Evolutionary conservation across 2,888 invertebrate genomes (phyloP), one percentile per base, ranked within the genome.

Genomic region (Apamea monoglypha): DNA sequence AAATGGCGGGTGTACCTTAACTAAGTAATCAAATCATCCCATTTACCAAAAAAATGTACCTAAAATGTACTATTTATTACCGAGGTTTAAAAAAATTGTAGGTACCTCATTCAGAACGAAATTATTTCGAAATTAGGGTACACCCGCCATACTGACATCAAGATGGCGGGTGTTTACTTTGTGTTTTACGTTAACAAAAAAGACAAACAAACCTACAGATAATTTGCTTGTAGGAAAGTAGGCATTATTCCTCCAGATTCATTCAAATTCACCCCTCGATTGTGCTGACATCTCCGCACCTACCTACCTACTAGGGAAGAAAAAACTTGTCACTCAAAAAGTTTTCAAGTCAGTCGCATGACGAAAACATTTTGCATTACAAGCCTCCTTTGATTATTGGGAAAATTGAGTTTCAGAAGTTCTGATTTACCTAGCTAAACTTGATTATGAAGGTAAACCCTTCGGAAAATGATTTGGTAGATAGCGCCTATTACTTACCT

Each of bases 311-410:
- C 10, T 21, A 56, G 66, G 69, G 75, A 77, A 61, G 59, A 82
- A 88, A 83, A 88, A 91, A 91, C 91, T 91, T 91, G 78, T 87
- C 91, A 90, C 90, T 90, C 88, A 81, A 88, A 88, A 86, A 81
- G 86, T 89, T 89, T 87, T 75, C 67, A 80, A 88, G 81, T 83
- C 74, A 82, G 76, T 67, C 76, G 81, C 74, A 87, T 76, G 82
- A 83, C 83, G 72, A 88, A 84, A 88, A 84, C 85, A 90, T 88
- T 91, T 91, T 91, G 87, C 89, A 91, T 91, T 76, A 90, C 91
- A 91, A 91, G 81, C 83, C 82, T 82, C 79, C 84, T 84, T 86
- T 88, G 88, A 87, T 88, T 87, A 87, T 86, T 78, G 83, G 80
- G 82, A 63, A 89, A 89, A 91, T 89, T 81, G 76, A 83, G 81